Evolutionary conservation across 2,113 vertebrate species (phyloP).

Genomic region (Gopherus evgoodei): DNA sequence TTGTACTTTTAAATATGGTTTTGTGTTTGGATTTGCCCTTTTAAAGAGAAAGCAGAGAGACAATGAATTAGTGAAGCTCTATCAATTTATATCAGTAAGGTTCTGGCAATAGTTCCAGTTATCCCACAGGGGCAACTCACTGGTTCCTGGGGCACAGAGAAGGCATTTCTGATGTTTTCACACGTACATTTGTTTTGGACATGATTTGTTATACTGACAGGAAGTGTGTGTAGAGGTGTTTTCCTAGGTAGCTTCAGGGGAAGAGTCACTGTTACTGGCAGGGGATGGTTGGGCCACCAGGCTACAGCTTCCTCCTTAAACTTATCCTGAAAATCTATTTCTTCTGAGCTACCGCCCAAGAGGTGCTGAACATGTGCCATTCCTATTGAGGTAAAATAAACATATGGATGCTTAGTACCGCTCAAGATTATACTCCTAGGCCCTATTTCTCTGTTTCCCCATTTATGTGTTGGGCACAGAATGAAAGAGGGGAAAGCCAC

Average conservation of each 20-base stretch:
- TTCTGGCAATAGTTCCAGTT: neutral
- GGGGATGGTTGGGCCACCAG: neutral
- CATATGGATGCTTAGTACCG: neutral
- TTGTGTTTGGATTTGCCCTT: neutral
- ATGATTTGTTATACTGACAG: neutral
- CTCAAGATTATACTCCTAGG: neutral
- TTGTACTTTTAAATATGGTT: neutral
- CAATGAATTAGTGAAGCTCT: neutral
- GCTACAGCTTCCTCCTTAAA: neutral
- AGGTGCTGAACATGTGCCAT: neutral
- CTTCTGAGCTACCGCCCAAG: neutral
- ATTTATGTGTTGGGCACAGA: neutral
- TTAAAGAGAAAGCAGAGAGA: neutral
- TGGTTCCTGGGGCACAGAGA: neutral
- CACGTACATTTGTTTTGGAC: neutral
- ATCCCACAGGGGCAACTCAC: neutral
- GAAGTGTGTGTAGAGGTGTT: neutral
- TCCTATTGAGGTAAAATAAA: neutral
- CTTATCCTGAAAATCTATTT: neutral
- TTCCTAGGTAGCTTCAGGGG: neutral
- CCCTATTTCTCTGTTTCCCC: accelerated
- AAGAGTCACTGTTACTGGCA: neutral
- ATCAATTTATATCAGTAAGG: neutral
- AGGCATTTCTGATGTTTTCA: neutral
- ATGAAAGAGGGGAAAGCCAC: neutral